Evolutionary conservation across 2,888 invertebrate species (phyloP).

Genomic region (Octodonta nipae): DNA sequence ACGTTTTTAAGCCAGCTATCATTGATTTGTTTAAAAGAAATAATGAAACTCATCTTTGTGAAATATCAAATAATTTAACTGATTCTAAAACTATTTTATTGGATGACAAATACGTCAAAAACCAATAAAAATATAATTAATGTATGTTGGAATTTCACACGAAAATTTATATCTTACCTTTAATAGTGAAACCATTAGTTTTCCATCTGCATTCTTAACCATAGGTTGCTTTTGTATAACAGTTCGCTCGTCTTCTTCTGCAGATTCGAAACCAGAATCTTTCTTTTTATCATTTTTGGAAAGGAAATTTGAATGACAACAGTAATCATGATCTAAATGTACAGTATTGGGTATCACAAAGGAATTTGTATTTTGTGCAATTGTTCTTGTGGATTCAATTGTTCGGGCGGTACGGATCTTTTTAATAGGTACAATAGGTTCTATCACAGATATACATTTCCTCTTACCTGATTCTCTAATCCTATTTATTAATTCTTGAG

Average conservation of each 20-base stretch:
- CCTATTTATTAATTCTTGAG: slow-evolving; percentile 41
- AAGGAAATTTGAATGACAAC: slow-evolving; percentile 21
- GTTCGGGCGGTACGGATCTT: background rate
- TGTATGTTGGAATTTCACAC: no score
- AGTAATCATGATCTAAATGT: slow-evolving; percentile 48
- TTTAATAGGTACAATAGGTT: slow-evolving; percentile 22
- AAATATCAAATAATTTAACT: no score
- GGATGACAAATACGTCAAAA: no score
- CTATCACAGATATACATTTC: slow-evolving; percentile 40
- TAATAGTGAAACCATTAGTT: slow-evolving; percentile 40
- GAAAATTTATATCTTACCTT: slow-evolving; percentile 39
- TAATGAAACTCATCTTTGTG: no score
- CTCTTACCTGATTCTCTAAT: slow-evolving; percentile 40
- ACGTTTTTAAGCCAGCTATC: no score
- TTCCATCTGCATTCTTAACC: slow-evolving; percentile 31
- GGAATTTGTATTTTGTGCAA: no score
- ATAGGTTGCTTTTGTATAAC: slow-evolving; percentile 24
- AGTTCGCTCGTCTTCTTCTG: slow-evolving; percentile 27
- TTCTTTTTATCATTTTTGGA: slow-evolving; percentile 14
- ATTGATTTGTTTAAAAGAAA: no score
- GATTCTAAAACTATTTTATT: no score
- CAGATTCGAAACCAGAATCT: slow-evolving; percentile 28
- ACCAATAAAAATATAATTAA: no score
- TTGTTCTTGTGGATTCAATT: no score
- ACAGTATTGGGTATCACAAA: slow-evolving; percentile 18